phyloP scores from a whole-genome alignment of 2,888 invertebrate genomes.

The Spatulosminthurus flaviceps region DNA sequence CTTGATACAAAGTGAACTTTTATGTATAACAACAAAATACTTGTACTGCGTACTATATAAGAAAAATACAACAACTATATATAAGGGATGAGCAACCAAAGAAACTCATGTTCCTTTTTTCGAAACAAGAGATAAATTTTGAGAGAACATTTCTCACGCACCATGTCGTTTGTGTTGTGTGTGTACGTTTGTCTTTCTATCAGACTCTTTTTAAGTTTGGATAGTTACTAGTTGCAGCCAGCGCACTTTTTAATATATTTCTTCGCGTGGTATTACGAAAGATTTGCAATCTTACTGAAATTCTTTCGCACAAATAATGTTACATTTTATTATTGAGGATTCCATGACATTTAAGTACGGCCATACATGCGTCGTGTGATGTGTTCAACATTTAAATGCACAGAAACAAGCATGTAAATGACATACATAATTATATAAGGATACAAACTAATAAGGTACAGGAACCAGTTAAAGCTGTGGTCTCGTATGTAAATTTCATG shows the following conservation, averaged over 20 bases:
- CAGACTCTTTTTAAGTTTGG: neutral
- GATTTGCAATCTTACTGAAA: neutral
- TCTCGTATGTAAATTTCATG: too few relatives aligned
- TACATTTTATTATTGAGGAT: constrained; percentile 14
- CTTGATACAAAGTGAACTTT: too few relatives aligned
- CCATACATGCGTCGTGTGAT: too few relatives aligned
- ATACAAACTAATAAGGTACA: too few relatives aligned
- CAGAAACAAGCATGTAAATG: too few relatives aligned
- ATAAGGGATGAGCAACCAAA: neutral
- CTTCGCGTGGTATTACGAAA: neutral
- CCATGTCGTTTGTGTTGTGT: neutral
- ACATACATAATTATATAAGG: too few relatives aligned
- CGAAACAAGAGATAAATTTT: constrained; percentile 18
- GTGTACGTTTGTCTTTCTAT: neutral
- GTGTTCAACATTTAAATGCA: too few relatives aligned
- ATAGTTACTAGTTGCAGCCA: neutral
- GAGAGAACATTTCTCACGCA: constrained; percentile 9
- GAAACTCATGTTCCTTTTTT: constrained; percentile 12
- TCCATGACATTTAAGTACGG: neutral
- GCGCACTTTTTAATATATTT: neutral
- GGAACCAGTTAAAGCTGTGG: too few relatives aligned
- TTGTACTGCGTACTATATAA: too few relatives aligned
- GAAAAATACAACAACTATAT: neutral
- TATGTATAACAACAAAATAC: too few relatives aligned
- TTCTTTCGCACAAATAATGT: constrained; percentile 5